Evolutionary conservation across 2,888 invertebrate genomes (phyloP).

Genomic region (Ophion obscuratus): DNA sequence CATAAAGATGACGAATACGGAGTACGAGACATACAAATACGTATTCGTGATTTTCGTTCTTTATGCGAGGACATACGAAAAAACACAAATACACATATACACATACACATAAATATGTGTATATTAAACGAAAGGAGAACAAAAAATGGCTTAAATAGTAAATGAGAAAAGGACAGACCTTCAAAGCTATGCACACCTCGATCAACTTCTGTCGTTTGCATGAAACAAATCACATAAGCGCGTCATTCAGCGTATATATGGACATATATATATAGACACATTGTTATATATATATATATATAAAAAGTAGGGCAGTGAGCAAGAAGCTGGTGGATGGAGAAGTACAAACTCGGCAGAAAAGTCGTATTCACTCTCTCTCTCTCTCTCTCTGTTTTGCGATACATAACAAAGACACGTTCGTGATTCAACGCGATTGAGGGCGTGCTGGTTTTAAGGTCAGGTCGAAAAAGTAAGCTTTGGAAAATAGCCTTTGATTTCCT

Average conservation of each 20-base stretch:
- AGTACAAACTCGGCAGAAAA: slow-evolving; percentile 56
- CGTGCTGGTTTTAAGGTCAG: not conserved
- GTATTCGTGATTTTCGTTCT: slow-evolving; percentile 38
- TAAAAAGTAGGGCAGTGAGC: slow-evolving; percentile 62
- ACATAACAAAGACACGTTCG: not conserved
- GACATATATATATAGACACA: slow-evolving; percentile 29
- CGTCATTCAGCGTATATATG: slow-evolving; percentile 80
- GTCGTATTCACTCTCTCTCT: slow-evolving; percentile 9
- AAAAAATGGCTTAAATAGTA: slow-evolving; percentile 70
- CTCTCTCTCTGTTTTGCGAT: not conserved
- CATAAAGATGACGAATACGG: slow-evolving; percentile 44
- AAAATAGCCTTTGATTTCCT: not conserved
- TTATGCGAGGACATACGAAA: slow-evolving; percentile 10
- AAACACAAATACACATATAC: slow-evolving; percentile 30
- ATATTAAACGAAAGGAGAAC: slow-evolving; percentile 42
- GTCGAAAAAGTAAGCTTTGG: slow-evolving; percentile 1
- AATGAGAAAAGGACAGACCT: slow-evolving; percentile 88
- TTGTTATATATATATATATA: too few species aligned
- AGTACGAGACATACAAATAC: slow-evolving; percentile 47
- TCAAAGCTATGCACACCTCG: slow-evolving; percentile 97
- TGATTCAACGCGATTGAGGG: slow-evolving; percentile 17
- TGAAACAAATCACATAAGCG: slow-evolving; percentile 86
- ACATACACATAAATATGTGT: slow-evolving; percentile 11
- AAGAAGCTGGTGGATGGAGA: slow-evolving; percentile 55
- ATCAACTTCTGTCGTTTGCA: slow-evolving; percentile 94